Base-by-base conservation (phyloP, 1,140 invertebrate species). In the Halictus rubicundus region DNA sequence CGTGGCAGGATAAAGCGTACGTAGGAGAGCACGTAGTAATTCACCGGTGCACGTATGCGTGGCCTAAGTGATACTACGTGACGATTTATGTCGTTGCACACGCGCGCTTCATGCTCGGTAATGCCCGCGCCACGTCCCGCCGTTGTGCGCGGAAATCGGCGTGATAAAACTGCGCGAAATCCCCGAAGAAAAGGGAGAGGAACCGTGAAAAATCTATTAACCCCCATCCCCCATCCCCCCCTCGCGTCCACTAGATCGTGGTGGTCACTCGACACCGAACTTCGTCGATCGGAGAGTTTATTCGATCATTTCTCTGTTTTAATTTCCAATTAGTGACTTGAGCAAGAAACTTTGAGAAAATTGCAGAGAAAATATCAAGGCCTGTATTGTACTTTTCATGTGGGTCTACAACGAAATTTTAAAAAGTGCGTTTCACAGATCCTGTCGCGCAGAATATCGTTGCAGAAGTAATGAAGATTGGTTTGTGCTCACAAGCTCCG, bases 11-110 rank as follows among this genome's bases (percentile, higher is more conserved):
- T 75, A 82, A 84, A 83, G 84, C 71, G 75, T 54, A 64, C 8
- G 39, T 64, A 59, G 54, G 32, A 37, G 68, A 37, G 42, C 63
- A 74, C 80, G 78, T 83, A 84, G 82, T 89, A 87, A 88, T 88
- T 89, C 72, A 85, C 60, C 42, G 57, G 75, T 66, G 75, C 73
- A 82, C 84, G 79, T 86, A 75, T 83, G 80, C 84, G 71, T 87
- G 68, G 59, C 25, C 81, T 87, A 89, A 88, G 83, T 85, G 81
- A 87, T 88, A 82, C 82, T 78, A 84, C 80, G 83, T 82, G 80
- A 84, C 78, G 84, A 89, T 88, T 88, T 89, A 88, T 88, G 80
- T 70, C 25, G 72, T 8, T 60, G 61, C 80, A 75, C 77, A 69
- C 73, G 80, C 79, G 61, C 42, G 79, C 70, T 77, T 75, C 68